Conservation (phyloP, 2,888 invertebrate genomes). For the Pantelozetes paolii region DNA sequence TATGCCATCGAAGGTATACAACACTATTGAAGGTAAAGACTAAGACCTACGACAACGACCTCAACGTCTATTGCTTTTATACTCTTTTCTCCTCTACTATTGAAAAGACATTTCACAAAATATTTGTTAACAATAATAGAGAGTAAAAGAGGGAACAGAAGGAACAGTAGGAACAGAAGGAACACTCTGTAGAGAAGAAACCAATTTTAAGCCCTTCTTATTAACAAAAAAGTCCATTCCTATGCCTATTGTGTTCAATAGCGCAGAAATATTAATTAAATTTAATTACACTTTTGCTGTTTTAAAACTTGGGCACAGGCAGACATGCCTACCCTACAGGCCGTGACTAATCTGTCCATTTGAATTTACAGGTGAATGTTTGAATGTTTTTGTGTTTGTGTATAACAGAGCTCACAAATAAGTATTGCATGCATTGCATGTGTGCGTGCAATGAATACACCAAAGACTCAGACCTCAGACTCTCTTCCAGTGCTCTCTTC, state of each 20-base stretch:
- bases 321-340: neutral
- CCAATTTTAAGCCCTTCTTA: constrained; percentile 33
- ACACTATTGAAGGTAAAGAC: neutral
- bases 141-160: neutral
- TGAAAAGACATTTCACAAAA: constrained; percentile 15
- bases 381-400: constrained; percentile 2
- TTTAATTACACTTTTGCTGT: constrained; percentile 34
- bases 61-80: neutral
- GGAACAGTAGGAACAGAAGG: too few relatives aligned
- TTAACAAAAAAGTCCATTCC: too few relatives aligned
- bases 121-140: constrained; percentile 19
- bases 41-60: constrained; percentile 21
- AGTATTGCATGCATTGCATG: constrained; percentile 25
- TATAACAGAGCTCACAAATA: neutral
- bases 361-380: constrained; percentile 35
- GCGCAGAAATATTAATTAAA: constrained; percentile 35
- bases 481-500: neutral
- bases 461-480: neutral
- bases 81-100: neutral
- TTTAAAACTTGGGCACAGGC: neutral
- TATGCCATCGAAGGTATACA: neutral
- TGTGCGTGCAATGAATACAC: constrained; percentile 31
- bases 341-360: constrained; percentile 34
- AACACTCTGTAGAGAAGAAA: too few relatives aligned
- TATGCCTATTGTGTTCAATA: constrained; percentile 21